Evolutionary conservation across 2,113 vertebrate species (phyloP).

Genomic region (Lasiurus cinereus): DNA sequence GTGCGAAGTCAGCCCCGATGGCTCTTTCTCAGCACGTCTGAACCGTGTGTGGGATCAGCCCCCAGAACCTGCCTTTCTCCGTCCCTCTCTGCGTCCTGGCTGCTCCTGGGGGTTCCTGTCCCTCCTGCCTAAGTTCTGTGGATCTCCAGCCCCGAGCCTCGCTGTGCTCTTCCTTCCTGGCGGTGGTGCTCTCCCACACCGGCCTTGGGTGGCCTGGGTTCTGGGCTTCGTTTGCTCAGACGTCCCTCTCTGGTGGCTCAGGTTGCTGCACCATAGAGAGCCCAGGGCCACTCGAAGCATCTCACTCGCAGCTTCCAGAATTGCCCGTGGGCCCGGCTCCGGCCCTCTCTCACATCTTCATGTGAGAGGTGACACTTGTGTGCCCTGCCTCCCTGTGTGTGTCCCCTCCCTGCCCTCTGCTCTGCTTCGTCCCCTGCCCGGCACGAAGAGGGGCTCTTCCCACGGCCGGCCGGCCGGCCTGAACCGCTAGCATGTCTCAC

Average conservation of each 20-base stretch:
- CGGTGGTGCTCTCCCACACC: no score
- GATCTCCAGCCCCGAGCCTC: background rate
- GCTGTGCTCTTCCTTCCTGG: background rate
- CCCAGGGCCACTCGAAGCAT: background rate
- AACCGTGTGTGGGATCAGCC: background rate
- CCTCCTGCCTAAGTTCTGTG: background rate
- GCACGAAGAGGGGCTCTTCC: background rate
- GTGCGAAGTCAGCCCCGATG: accelerated
- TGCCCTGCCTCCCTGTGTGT: background rate
- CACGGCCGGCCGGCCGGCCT: background rate
- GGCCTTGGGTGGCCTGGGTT: background rate
- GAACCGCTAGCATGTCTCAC: background rate
- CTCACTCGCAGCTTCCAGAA: background rate
- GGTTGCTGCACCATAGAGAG: background rate
- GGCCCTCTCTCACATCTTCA: background rate
- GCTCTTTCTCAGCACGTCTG: background rate
- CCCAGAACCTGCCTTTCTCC: background rate
- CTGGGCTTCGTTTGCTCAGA: background rate
- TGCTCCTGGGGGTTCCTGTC: background rate
- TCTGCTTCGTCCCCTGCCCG: background rate
- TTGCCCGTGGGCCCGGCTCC: background rate
- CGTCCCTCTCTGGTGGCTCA: background rate
- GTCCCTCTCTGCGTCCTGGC: background rate
- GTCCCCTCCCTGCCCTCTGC: background rate
- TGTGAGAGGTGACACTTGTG: background rate